Base-by-base conservation (phyloP, 2,797 vertebrate species). In the Nothura maculosa region DNA sequence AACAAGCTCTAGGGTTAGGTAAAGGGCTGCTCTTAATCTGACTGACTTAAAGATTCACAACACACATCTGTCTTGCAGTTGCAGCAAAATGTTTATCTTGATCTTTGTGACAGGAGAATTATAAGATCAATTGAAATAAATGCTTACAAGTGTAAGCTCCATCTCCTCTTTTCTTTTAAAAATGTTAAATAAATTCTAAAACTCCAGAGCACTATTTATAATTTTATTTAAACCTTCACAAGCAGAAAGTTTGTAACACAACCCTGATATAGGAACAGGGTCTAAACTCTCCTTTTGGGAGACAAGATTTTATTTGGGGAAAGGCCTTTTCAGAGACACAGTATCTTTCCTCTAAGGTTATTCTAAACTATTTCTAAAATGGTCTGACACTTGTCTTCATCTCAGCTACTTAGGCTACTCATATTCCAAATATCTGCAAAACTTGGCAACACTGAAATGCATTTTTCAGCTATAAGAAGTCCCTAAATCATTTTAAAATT, bases 11-110 rank as follows among this genome's bases (percentile, higher is more conserved):
- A 89, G 20, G 15, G 60, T 87, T 81, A 91, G 82, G 61, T 79
- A 92, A 76, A 93, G 38, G 17, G 45, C 30, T 92, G 6, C 54
- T 82, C 69, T 94, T 92, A 94, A 89, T 89, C 88, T 85, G 88
- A 64, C 25, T 92, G 90, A 74, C 90, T 88, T 66, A 63, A 82
- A 90, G 64, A 91, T 75, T 90, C 58, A 85, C 40, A 82, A 69
- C 47, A 86, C 30, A 72, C 75, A 89, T 88, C 83, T 95, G 90
- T 85, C 66, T 80, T 58, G 63, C 19, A 87, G 63, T 77, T 93
- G 79, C 45, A 93, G 58, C 57, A 86, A 74, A 90, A 68, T 42
- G 34, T 68, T 91, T 92, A 43, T 88, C 67, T 78, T 78, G 34
- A 57, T 92, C 45, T 91, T 80, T 42, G 45, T 42, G 58, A 74